phyloP scores from a whole-genome alignment of 2,888 invertebrate genomes.

The Tribolium freemani region DNA sequence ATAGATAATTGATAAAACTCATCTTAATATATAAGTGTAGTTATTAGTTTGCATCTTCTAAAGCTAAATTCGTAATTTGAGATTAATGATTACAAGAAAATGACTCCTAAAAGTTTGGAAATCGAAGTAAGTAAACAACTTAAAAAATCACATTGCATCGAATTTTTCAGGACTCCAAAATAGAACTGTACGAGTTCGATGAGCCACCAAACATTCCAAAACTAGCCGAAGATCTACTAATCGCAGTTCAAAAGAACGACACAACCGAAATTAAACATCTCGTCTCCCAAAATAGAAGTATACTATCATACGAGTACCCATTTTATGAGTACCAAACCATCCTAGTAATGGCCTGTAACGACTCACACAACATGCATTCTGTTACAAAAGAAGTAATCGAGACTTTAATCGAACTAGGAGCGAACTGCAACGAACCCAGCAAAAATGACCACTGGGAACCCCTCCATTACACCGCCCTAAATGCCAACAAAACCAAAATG shows the following conservation, averaged over 20 bases:
- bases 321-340: background rate
- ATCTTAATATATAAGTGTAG: too few species aligned
- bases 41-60: too few species aligned
- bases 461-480: slow-evolving; percentile 5
- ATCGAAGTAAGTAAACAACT: too few species aligned
- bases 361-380: background rate
- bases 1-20: too few species aligned
- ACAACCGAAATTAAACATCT: background rate
- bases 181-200: too few species aligned
- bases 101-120: too few species aligned
- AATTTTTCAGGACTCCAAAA: too few species aligned
- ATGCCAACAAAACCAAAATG: background rate
- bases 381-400: background rate
- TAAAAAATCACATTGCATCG: too few species aligned
- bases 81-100: too few species aligned
- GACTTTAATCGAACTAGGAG: slow-evolving; percentile 11
- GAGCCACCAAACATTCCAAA: too few species aligned
- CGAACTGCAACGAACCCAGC: slow-evolving; percentile 1
- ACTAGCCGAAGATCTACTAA: background rate
- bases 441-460: slow-evolving; percentile 17
- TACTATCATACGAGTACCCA: background rate
- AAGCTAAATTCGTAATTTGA: too few species aligned
- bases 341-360: background rate
- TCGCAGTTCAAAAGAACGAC: background rate
- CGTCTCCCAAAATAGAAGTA: background rate